A percentile compares a stretch with the other conserved stretches of the same genome.
Conservation (phyloP, 2,888 invertebrate genomes). For the Plebejus melissa region DNA sequence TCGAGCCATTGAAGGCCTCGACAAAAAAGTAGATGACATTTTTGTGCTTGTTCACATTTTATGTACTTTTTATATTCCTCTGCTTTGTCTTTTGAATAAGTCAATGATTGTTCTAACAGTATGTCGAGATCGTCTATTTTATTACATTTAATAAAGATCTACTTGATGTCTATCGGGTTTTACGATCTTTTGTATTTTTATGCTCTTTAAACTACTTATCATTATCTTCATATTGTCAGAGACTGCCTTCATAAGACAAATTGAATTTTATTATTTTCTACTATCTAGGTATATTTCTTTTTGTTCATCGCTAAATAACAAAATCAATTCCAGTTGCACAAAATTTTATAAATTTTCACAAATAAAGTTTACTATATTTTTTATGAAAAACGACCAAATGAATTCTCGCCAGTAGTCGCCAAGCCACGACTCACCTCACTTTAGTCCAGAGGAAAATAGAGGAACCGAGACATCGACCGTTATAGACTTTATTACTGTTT, state of each 20-base stretch:
- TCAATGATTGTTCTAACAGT: neutral
- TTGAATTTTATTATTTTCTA: neutral
- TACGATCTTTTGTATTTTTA: conserved; percentile 14
- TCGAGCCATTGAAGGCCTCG: conserved; percentile 7
- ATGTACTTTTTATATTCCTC: conserved; percentile 14
- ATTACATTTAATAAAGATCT: conserved; percentile 11
- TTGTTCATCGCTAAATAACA: neutral
- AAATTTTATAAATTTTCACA: neutral
- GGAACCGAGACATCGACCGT: conserved; percentile 21
- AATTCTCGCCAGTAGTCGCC: neutral
- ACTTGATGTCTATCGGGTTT: conserved; percentile 14
- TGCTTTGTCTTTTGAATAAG: conserved; percentile 6
- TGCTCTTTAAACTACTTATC: neutral
- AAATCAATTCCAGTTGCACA: neutral
- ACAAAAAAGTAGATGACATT: conserved; percentile 2
- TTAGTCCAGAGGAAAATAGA: conserved; percentile 7
- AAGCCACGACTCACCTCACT: neutral
- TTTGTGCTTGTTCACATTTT: conserved; percentile 9
- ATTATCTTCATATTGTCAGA: neutral
- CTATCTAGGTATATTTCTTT: neutral
- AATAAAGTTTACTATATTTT: too few relatives aligned
- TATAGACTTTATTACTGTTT: conserved; percentile 24
- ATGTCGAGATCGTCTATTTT: conserved; percentile 5
- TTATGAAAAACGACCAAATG: neutral
- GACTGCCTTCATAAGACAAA: neutral